Conservation (phyloP, 2,797 vertebrate genomes). For the Sphaeramia orbicularis region DNA sequence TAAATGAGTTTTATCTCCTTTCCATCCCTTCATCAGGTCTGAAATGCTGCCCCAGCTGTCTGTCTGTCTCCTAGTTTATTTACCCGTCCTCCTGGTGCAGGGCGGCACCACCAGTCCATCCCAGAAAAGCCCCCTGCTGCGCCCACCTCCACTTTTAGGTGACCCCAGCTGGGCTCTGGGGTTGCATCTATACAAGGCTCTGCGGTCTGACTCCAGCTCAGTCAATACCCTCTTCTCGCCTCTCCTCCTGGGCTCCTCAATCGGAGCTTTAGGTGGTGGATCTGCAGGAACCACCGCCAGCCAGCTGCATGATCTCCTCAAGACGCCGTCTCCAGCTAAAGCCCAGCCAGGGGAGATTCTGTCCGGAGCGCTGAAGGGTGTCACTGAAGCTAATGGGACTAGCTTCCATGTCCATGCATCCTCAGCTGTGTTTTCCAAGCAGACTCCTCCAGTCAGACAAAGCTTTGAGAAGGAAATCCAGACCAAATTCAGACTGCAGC, state of each 20-base stretch:
- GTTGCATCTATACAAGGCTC: slow-evolving; percentile 67
- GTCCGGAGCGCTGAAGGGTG: slow-evolving; percentile 51
- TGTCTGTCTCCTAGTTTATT: slow-evolving; percentile 42
- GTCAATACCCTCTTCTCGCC: slow-evolving; percentile 77
- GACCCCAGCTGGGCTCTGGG: slow-evolving; percentile 81
- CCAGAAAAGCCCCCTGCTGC: slow-evolving; percentile 37
- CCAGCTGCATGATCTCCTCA: slow-evolving; percentile 73
- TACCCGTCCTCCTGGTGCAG: slow-evolving; percentile 54
- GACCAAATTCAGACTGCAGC: slow-evolving; percentile 61
- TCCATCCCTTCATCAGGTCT: slow-evolving; percentile 46
- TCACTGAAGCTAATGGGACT: slow-evolving; percentile 59
- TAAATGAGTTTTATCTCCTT: not conserved
- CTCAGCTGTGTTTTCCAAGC: slow-evolving; percentile 75
- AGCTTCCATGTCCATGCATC: slow-evolving; percentile 66
- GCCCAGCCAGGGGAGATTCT: slow-evolving; percentile 39
- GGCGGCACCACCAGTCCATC: slow-evolving; percentile 32
- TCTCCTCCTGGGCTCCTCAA: slow-evolving; percentile 71
- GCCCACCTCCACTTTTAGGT: slow-evolving; percentile 34
- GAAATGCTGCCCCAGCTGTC: slow-evolving; percentile 64
- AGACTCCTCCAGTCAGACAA: slow-evolving; percentile 52
- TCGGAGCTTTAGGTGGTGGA: slow-evolving; percentile 58
- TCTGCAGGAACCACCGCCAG: slow-evolving; percentile 68
- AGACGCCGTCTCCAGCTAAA: slow-evolving; percentile 9
- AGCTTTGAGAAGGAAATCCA: slow-evolving; percentile 67
- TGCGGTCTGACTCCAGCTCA: slow-evolving; percentile 50